phyloP scores from a whole-genome alignment of 2,113 vertebrate genomes.

The Zingel zingel region DNA sequence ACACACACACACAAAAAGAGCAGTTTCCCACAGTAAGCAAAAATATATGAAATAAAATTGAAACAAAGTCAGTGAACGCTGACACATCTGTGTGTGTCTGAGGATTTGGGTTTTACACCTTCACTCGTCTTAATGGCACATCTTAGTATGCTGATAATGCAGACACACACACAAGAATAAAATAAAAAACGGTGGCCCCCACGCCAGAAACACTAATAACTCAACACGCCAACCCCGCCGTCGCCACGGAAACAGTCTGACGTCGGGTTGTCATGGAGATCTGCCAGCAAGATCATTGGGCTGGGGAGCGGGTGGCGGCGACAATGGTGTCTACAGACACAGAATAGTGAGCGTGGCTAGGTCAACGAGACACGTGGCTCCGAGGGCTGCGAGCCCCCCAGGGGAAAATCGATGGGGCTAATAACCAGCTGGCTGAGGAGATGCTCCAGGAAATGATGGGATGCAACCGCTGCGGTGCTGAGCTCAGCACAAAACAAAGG shows the following conservation, averaged over 20 bases:
- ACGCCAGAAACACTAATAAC: constrained; percentile 57
- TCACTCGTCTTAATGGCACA: neutral
- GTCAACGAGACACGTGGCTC: constrained; percentile 51
- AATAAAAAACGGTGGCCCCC: constrained; percentile 12
- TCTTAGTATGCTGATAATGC: constrained; percentile 25
- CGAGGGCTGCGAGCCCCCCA: neutral
- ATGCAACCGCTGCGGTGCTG: constrained; percentile 69
- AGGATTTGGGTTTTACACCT: neutral
- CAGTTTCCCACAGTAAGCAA: neutral
- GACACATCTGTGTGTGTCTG: neutral
- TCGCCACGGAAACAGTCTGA: constrained; percentile 65
- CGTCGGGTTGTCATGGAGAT: constrained; percentile 71
- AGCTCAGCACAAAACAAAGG: constrained; percentile 80
- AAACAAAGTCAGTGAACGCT: neutral
- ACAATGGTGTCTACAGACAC: constrained; percentile 29
- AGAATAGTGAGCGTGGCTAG: constrained; percentile 54
- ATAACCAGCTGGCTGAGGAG: constrained; percentile 60
- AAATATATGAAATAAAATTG: neutral
- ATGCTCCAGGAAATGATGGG: constrained; percentile 68
- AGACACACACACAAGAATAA: constrained; percentile 19
- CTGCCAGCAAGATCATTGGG: constrained; percentile 66
- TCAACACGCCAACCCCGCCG: constrained; percentile 31
- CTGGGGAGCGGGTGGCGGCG: constrained; percentile 19
- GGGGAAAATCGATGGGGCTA: constrained; percentile 58
- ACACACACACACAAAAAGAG: constrained; percentile 29